These are phyloP conservation scores for Ceuthmochares aereus DNA, from an alignment of 2,113 vertebrate species.

Conservation along the genomic window DNA sequence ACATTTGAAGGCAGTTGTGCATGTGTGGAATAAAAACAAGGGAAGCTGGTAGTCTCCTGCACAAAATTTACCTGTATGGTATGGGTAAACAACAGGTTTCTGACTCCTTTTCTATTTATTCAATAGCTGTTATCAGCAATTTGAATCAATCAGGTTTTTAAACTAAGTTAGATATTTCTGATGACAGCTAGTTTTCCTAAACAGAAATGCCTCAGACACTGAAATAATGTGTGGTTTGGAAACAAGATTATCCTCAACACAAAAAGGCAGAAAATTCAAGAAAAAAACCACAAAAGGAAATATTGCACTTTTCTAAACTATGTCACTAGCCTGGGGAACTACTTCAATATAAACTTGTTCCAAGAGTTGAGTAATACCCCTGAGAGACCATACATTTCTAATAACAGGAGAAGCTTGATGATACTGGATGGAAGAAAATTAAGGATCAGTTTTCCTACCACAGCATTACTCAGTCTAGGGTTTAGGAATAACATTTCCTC, in stretches of 20 bases:
- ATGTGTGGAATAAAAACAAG: neutral
- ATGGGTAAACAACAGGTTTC: neutral
- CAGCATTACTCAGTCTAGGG: neutral
- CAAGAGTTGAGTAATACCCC: neutral
- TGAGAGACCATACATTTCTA: neutral
- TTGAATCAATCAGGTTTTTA: neutral
- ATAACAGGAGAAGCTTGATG: neutral
- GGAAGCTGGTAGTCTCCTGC: neutral
- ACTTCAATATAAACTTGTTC: neutral
- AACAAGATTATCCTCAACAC: neutral
- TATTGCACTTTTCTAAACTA: neutral
- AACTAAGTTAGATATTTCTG: neutral
- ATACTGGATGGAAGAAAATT: neutral
- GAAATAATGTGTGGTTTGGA: neutral
- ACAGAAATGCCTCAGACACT: neutral
- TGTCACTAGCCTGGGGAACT: neutral
- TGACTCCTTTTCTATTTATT: neutral
- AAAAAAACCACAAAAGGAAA: neutral
- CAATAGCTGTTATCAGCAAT: neutral
- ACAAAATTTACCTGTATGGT: neutral
- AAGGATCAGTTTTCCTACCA: neutral
- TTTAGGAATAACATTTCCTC: neutral
- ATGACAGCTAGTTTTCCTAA: neutral
- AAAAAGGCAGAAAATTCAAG: neutral
- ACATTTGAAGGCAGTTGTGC: neutral